Percentiles rank a stretch among this genome's conserved stretches.
Evolutionary conservation across 2,888 invertebrate genomes (phyloP).

Genomic region (Athalia rosae): DNA sequence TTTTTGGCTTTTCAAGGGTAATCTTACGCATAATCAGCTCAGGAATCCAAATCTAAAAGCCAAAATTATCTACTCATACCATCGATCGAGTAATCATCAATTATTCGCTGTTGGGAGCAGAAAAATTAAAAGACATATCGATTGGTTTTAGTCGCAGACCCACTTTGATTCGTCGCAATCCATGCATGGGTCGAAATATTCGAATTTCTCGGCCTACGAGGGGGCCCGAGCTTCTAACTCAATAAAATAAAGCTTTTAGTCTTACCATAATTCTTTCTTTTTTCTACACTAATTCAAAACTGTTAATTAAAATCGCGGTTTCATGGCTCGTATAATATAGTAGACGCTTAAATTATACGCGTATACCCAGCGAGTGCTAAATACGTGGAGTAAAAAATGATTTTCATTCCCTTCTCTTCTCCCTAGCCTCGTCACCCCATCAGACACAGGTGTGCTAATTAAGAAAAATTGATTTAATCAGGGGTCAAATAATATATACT

Average conservation of each 20-base stretch:
- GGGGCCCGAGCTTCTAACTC: too few relatives aligned
- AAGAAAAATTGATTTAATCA: conserved; percentile 26
- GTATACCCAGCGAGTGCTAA: neutral
- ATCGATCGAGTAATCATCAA: too few relatives aligned
- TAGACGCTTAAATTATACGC: neutral
- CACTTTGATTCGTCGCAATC: too few relatives aligned
- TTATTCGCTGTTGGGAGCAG: neutral
- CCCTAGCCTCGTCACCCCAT: too few relatives aligned
- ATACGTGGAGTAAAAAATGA: conserved; percentile 24
- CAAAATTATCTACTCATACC: too few relatives aligned
- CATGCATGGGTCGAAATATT: too few relatives aligned
- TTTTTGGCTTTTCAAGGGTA: too few relatives aligned
- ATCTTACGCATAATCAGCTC: too few relatives aligned
- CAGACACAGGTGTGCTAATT: conserved; percentile 33
- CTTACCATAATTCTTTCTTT: neutral
- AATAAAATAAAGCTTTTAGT: conserved; percentile 14
- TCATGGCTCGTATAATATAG: neutral
- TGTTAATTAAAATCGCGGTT: conserved; percentile 17
- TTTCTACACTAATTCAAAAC: conserved; percentile 20
- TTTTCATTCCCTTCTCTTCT: neutral
- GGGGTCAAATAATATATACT: conserved; percentile 44
- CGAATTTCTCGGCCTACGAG: too few relatives aligned
- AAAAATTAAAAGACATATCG: too few relatives aligned
- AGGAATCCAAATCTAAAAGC: too few relatives aligned
- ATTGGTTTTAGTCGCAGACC: too few relatives aligned